Conservation (phyloP, 2,797 vertebrate genomes). For the Kryptolebias ocellatus region DNA sequence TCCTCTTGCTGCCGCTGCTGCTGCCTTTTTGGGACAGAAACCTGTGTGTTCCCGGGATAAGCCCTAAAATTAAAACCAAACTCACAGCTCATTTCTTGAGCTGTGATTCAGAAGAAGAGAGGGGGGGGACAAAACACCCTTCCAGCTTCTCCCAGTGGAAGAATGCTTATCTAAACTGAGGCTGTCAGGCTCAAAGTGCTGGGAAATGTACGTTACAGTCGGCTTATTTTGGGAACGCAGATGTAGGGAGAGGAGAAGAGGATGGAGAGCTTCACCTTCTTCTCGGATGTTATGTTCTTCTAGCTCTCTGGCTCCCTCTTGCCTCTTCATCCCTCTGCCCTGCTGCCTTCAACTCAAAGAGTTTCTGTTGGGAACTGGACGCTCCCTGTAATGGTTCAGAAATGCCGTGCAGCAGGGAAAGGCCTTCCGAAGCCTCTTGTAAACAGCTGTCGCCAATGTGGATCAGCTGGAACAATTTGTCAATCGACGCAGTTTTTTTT, state of each 20-base stretch:
- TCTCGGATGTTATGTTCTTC: slow-evolving; percentile 23
- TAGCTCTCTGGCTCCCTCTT: slow-evolving; percentile 36
- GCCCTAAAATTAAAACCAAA: slow-evolving; percentile 80
- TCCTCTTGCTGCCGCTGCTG: slow-evolving; percentile 16
- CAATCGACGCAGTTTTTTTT: slow-evolving; percentile 5
- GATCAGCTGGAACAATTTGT: slow-evolving; percentile 26
- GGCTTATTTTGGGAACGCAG: slow-evolving; percentile 32
- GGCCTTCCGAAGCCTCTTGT: slow-evolving; percentile 33
- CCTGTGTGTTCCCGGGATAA: slow-evolving; percentile 77
- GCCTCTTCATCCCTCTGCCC: slow-evolving; percentile 1
- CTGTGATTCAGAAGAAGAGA: slow-evolving; percentile 56
- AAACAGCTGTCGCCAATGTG: slow-evolving; percentile 27
- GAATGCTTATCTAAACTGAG: slow-evolving; percentile 80
- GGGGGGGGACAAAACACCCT: slow-evolving; percentile 28
- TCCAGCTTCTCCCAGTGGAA: slow-evolving; percentile 69
- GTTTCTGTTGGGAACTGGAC: slow-evolving; percentile 13
- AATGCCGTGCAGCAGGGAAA: slow-evolving; percentile 39
- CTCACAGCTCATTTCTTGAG: slow-evolving; percentile 65
- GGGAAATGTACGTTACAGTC: slow-evolving; percentile 20
- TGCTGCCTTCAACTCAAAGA: slow-evolving; percentile 26
- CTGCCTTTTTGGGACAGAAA: slow-evolving; percentile 79
- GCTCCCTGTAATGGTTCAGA: slow-evolving; percentile 32
- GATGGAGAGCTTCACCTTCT: slow-evolving; percentile 40
- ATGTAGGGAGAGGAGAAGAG: slow-evolving; percentile 50
- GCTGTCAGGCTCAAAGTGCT: slow-evolving; percentile 64